Evolutionary conservation across 53 echinoderm and acorn worm species (phyloP).

Genomic region (Holothuria scabra): DNA sequence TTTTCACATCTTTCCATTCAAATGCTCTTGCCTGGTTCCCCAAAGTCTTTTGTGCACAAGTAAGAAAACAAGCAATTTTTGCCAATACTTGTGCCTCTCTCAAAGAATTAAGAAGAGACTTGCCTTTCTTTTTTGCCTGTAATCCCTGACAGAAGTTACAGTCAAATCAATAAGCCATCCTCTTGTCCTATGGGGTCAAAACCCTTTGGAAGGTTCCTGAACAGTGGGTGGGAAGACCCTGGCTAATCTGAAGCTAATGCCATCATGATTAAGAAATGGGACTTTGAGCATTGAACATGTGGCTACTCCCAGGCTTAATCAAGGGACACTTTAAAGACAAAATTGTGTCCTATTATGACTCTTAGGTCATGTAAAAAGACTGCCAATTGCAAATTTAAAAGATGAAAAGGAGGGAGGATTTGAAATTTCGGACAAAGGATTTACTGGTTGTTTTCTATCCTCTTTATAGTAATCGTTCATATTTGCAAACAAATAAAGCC

Average conservation of each 20-base stretch:
- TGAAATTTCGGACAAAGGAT: no score
- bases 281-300: no score
- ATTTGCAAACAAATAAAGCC: slow-evolving; percentile 19
- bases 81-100: neutral
- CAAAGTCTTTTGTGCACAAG: neutral
- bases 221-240: no score
- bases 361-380: no score
- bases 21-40: neutral
- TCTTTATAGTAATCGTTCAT: neutral
- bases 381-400: no score
- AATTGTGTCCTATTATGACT: no score
- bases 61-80: neutral
- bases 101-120: neutral
- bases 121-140: neutral
- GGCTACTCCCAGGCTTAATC: no score
- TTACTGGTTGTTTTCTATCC: no score
- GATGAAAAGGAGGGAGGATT: no score
- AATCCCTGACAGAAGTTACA: neutral
- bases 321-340: no score
- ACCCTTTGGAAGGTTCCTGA: neutral
- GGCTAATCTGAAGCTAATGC: no score
- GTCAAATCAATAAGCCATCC: neutral
- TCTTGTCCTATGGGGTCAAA: slow-evolving; percentile 15
- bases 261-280: no score
- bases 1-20: neutral